Conservation (phyloP, 2,113 vertebrate species). For the Melanotaenia duboulayi region DNA sequence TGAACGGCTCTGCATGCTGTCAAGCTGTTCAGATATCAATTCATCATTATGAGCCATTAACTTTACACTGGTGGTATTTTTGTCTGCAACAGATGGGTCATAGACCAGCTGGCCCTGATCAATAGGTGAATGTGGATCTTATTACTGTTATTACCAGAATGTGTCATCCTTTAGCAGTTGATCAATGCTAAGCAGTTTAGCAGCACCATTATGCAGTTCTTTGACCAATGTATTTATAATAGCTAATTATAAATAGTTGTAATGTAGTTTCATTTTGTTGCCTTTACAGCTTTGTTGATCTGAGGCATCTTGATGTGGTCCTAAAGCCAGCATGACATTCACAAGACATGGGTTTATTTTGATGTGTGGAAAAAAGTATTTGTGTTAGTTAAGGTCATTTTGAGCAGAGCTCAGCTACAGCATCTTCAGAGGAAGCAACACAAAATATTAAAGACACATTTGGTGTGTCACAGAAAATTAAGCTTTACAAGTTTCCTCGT, state of each 20-base stretch:
- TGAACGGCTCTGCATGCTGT: conserved; percentile 10
- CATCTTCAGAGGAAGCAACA: conserved; percentile 6
- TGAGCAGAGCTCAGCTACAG: too few relatives aligned
- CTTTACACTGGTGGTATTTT: conserved; percentile 11
- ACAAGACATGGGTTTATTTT: conserved; percentile 29
- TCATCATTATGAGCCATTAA: conserved; percentile 27
- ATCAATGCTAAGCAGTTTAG: background rate
- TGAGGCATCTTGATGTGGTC: background rate
- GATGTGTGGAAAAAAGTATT: background rate
- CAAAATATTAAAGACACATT: background rate
- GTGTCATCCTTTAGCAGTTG: conserved; percentile 8
- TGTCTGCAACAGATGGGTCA: conserved; percentile 14
- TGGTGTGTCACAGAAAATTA: background rate
- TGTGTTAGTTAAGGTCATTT: conserved; percentile 5
- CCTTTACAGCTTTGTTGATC: conserved; percentile 8
- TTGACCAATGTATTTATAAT: too few relatives aligned
- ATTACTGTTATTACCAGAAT: conserved; percentile 20
- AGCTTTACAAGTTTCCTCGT: background rate
- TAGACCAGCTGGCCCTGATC: conserved; percentile 1
- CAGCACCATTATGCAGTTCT: too few relatives aligned
- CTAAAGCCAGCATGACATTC: background rate
- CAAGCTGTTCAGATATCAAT: conserved; percentile 21
- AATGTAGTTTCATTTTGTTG: background rate
- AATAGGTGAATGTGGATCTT: conserved; percentile 7
- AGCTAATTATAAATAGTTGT: too few relatives aligned